phyloP scores from a whole-genome alignment of 2,888 invertebrate species.

The Lithophane ornitopus region DNA sequence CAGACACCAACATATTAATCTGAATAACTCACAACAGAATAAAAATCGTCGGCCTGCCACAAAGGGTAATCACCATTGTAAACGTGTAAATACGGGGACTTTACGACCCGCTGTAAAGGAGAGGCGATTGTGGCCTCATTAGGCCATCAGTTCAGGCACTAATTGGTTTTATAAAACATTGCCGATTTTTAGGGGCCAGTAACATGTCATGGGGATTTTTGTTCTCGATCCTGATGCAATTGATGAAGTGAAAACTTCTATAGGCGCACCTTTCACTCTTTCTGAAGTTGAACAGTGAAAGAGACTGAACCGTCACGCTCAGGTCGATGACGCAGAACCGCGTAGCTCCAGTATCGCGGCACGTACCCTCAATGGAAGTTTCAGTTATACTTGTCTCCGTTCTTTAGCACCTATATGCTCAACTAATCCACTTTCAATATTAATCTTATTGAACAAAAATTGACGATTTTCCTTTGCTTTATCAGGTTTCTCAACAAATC shows the following conservation, averaged over 20 bases:
- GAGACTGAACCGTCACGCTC: neutral
- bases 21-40: constrained; percentile 52
- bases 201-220: constrained; percentile 9
- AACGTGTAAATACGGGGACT: constrained; percentile 75
- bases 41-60: constrained; percentile 73
- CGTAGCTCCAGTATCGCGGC: neutral
- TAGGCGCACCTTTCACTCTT: neutral
- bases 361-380: neutral
- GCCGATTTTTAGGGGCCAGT: constrained; percentile 36
- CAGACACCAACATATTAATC: constrained; percentile 40
- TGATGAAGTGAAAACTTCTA: neutral
- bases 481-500: neutral
- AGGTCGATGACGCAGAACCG: neutral
- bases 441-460: neutral
- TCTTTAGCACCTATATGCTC: no score
- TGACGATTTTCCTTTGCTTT: neutral
- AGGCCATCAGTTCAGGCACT: constrained; percentile 60
- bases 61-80: constrained; percentile 78
- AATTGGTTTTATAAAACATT: constrained; percentile 64
- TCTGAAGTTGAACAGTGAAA: neutral
- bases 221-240: neutral
- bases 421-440: neutral
- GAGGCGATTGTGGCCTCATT: constrained; percentile 59
- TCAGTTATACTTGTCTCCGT: neutral
- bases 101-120: constrained; percentile 61